Conservation (phyloP, 2,888 invertebrate genomes). For the Aspidiotus rigidus region DNA sequence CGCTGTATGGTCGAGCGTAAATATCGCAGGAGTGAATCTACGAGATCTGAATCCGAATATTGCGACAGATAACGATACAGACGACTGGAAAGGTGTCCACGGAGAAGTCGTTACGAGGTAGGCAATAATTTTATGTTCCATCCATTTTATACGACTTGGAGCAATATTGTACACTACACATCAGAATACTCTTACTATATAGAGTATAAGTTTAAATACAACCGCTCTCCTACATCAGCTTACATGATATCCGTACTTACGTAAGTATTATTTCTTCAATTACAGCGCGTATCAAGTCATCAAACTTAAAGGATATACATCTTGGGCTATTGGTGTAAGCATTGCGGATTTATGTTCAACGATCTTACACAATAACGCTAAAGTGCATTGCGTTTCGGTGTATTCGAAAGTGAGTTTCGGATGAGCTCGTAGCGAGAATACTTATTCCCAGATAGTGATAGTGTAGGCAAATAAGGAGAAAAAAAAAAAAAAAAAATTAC, state of each 20-base stretch:
- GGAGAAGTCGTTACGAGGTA: slow-evolving; percentile 65
- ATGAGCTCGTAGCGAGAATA: background rate
- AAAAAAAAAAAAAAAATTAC: too few relatives aligned
- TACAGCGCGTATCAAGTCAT: slow-evolving; percentile 75
- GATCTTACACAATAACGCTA: slow-evolving; percentile 62
- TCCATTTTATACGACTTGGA: background rate
- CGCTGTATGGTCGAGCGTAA: slow-evolving; percentile 88
- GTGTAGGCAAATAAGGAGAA: too few relatives aligned
- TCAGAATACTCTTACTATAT: background rate
- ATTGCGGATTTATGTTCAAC: slow-evolving; percentile 56
- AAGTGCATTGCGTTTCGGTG: slow-evolving; percentile 70
- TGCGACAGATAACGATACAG: slow-evolving; percentile 62
- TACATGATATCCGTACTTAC: background rate
- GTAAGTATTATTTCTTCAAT: slow-evolving; percentile 21
- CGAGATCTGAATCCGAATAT: slow-evolving; percentile 65
- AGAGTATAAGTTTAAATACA: too few relatives aligned
- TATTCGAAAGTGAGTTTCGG: slow-evolving; percentile 57
- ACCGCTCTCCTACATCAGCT: background rate
- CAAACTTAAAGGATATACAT: slow-evolving; percentile 79
- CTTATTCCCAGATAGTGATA: background rate
- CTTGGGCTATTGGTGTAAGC: slow-evolving; percentile 81
- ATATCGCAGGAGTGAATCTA: slow-evolving; percentile 78
- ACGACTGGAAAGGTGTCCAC: slow-evolving; percentile 71
- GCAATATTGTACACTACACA: background rate
- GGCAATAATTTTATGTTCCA: background rate